These are phyloP conservation scores for Aphidius gifuensis DNA, from an alignment of 1,140 invertebrate species.

Conservation along the genomic window DNA sequence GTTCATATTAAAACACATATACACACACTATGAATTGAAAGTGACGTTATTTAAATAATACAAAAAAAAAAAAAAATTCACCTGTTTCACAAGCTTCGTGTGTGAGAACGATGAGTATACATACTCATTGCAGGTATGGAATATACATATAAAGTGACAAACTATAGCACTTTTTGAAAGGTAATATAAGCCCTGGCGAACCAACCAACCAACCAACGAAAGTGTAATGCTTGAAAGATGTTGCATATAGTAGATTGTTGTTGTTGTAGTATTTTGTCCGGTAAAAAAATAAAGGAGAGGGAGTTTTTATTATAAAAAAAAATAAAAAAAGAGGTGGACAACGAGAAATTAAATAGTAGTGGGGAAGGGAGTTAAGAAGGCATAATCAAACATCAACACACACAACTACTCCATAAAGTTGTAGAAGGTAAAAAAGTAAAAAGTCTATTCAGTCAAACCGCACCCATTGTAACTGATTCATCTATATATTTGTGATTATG, in stretches of 20 bases:
- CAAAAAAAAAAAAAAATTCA: slow-evolving; percentile 31
- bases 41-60: too few species aligned
- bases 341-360: too few species aligned
- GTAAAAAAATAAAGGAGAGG: not conserved
- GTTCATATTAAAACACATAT: too few species aligned
- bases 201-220: not conserved
- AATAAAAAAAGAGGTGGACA: not conserved
- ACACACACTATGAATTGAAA: too few species aligned
- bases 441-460: slow-evolving; percentile 36
- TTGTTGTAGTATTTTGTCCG: not conserved
- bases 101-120: not conserved
- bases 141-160: slow-evolving; percentile 47
- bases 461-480: slow-evolving; percentile 37
- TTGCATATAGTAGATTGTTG: too few species aligned
- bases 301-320: not conserved
- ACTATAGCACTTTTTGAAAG: slow-evolving; percentile 34
- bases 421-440: slow-evolving; percentile 33
- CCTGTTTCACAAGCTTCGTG: slow-evolving; percentile 55
- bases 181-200: slow-evolving; percentile 2
- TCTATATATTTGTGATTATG: not conserved
- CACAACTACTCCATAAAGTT: slow-evolving; percentile 18
- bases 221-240: not conserved
- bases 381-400: not conserved
- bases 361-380: too few species aligned
- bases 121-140: slow-evolving; percentile 3